Conservation (phyloP, 2,888 invertebrate species). For the Epistrophe grossulariae region DNA sequence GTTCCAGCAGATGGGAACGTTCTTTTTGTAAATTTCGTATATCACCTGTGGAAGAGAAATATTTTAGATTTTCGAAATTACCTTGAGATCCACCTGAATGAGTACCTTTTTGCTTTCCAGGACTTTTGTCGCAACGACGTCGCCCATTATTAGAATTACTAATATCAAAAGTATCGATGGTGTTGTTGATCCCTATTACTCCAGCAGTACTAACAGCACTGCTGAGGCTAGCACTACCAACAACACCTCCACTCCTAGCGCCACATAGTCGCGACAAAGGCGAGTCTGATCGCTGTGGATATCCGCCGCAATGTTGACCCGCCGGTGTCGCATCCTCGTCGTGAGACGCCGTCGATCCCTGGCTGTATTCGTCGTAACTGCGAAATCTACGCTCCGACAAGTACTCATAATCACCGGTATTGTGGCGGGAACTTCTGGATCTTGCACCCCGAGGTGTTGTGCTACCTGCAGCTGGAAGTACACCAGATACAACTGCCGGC, state of each 20-base stretch:
- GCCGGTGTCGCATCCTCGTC: slow-evolving; percentile 84
- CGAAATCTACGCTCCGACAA: slow-evolving; percentile 85
- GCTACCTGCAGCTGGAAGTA: slow-evolving; percentile 76
- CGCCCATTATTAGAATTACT: slow-evolving; percentile 79
- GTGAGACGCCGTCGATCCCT: slow-evolving; percentile 88
- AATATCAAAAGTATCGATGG: slow-evolving; percentile 78
- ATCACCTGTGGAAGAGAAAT: slow-evolving; percentile 83
- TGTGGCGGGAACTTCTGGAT: slow-evolving; percentile 81
- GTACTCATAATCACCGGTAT: slow-evolving; percentile 81
- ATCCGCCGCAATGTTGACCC: slow-evolving; percentile 61
- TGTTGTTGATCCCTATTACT: slow-evolving; percentile 64
- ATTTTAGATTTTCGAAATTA: slow-evolving; percentile 1
- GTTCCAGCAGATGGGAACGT: slow-evolving; percentile 88
- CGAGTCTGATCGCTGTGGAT: slow-evolving; percentile 66
- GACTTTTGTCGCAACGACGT: slow-evolving; percentile 84
- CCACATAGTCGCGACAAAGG: slow-evolving; percentile 73
- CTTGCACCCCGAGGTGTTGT: slow-evolving; percentile 83
- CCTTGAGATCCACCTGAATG: not conserved
- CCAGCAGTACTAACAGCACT: slow-evolving; percentile 81
- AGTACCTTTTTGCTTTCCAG: slow-evolving; percentile 80
- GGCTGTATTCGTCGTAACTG: slow-evolving; percentile 90
- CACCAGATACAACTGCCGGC: slow-evolving; percentile 83
- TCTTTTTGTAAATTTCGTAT: slow-evolving; percentile 89
- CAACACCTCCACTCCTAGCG: slow-evolving; percentile 84
- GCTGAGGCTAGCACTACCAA: slow-evolving; percentile 85